Conservation (phyloP, 2,888 invertebrate species). For the Rugalucina vietnamica region DNA sequence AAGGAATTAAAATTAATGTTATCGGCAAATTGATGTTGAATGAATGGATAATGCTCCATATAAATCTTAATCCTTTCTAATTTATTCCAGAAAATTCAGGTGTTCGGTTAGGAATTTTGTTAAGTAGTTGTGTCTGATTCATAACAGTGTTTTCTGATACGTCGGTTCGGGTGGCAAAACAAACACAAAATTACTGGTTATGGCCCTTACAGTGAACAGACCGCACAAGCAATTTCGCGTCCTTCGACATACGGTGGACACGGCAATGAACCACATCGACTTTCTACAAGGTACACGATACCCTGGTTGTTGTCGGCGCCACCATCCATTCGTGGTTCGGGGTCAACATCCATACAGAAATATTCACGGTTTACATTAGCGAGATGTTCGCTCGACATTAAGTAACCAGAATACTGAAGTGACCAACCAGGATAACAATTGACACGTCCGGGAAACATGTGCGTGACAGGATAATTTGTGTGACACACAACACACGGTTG, state of each 20-base stretch:
- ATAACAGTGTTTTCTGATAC: no score
- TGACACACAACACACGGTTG: background rate
- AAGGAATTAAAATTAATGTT: no score
- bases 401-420: background rate
- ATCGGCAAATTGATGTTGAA: no score
- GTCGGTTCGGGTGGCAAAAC: no score
- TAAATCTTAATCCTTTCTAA: no score
- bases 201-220: background rate
- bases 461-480: background rate
- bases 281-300: constrained; percentile 41
- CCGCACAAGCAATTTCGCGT: background rate
- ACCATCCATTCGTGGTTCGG: constrained; percentile 36
- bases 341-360: constrained; percentile 49
- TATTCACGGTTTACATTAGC: no score
- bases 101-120: no score
- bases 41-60: no score
- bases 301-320: constrained; percentile 32
- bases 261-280: constrained; percentile 55
- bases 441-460: background rate
- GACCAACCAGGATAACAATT: background rate
- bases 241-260: no score
- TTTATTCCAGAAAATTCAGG: no score
- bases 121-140: no score
- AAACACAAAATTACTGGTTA: no score
- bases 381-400: background rate